Evolutionary conservation across 2,113 vertebrate genomes (phyloP).

Genomic region (Amphiprion percula): DNA sequence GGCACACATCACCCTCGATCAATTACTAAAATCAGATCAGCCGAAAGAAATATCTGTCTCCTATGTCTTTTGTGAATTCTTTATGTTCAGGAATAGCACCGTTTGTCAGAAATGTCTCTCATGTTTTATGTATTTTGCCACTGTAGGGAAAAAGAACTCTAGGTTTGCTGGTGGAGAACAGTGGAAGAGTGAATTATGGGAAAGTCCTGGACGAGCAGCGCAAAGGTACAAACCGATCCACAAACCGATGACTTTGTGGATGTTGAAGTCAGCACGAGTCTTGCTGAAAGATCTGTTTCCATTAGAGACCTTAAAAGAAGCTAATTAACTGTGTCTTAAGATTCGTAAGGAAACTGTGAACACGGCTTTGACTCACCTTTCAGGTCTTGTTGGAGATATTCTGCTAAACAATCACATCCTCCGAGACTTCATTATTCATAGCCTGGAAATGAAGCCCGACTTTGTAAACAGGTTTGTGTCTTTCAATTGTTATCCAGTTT

Average conservation of each 20-base stretch:
- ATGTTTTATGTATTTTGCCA: slow-evolving; percentile 45
- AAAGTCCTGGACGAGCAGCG: slow-evolving; percentile 87
- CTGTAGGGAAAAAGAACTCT: slow-evolving; percentile 87
- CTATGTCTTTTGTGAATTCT: neutral
- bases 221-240: slow-evolving; percentile 86
- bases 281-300: neutral
- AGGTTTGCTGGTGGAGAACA: slow-evolving; percentile 91
- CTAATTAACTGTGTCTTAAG: slow-evolving; percentile 31
- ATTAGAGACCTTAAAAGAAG: slow-evolving; percentile 9
- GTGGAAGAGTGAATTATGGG: slow-evolving; percentile 91
- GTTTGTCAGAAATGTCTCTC: slow-evolving; percentile 11
- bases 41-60: neutral
- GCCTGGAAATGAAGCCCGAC: slow-evolving; percentile 77
- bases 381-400: slow-evolving; percentile 79
- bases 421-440: slow-evolving; percentile 72
- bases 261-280: neutral
- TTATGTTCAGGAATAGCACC: neutral
- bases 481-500: slow-evolving; percentile 45
- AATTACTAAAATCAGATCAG: slow-evolving; percentile 9
- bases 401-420: slow-evolving; percentile 69
- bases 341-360: slow-evolving; percentile 17
- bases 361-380: slow-evolving; percentile 50
- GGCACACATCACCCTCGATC: neutral
- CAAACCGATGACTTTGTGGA: slow-evolving; percentile 24
- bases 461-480: slow-evolving; percentile 78